A percentile compares a stretch with the other conserved stretches of the same genome.
Conservation (phyloP, 2,113 vertebrate species). For the Melospiza melodia region DNA sequence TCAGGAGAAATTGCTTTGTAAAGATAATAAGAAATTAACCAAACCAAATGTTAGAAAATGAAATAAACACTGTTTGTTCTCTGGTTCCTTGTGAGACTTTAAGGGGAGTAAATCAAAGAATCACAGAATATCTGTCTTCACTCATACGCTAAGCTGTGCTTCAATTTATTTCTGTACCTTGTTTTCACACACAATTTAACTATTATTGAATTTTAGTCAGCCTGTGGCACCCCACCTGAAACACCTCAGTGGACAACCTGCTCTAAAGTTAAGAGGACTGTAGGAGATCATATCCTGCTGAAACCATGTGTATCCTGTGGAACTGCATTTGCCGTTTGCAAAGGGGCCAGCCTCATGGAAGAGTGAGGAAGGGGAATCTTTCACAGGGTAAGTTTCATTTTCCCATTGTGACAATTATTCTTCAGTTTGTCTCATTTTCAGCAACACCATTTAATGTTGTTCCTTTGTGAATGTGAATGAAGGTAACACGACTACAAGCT, state of each 20-base stretch:
- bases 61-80: neutral
- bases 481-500: rapidly evolving
- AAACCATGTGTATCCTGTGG: neutral
- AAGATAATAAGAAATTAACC: neutral
- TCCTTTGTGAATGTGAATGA: neutral
- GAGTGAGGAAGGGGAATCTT: neutral
- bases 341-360: neutral
- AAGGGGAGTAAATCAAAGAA: neutral
- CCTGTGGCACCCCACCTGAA: neutral
- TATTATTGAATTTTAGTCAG: neutral
- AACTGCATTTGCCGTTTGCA: neutral
- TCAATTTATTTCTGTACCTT: neutral
- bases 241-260: neutral
- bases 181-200: neutral
- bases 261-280: neutral
- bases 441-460: neutral
- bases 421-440: neutral
- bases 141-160: neutral
- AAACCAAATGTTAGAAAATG: neutral
- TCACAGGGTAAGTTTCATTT: neutral
- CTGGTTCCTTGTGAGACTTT: neutral
- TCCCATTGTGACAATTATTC: neutral
- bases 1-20: neutral
- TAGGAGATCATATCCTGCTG: rapidly evolving
- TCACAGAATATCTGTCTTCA: rapidly evolving